phyloP scores from a whole-genome alignment of 2,797 vertebrate species.

The Spondyliosoma cantharus region DNA sequence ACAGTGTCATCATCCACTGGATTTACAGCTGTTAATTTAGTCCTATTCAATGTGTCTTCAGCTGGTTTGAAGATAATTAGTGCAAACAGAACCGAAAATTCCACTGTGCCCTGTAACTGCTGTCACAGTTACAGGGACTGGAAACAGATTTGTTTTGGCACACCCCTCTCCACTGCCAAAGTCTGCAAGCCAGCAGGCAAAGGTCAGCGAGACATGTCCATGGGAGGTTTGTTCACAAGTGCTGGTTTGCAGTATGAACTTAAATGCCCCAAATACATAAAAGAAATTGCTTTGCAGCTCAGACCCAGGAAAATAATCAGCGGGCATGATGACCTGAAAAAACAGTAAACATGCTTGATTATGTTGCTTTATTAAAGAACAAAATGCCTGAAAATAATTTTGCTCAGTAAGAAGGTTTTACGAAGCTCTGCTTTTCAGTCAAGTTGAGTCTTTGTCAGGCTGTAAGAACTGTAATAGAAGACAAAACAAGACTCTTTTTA shows the following conservation, averaged over 20 bases:
- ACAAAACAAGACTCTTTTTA: not conserved
- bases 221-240: slow-evolving; percentile 9
- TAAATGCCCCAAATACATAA: slow-evolving; percentile 3
- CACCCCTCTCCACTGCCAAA: slow-evolving; percentile 6
- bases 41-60: not conserved
- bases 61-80: not conserved
- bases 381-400: not conserved
- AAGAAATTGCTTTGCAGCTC: not conserved
- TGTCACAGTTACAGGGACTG: not conserved
- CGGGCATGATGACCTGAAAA: not conserved
- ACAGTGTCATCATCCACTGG: not conserved
- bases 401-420: not conserved
- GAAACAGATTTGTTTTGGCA: slow-evolving; percentile 24
- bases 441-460: not conserved
- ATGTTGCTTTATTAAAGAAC: not conserved
- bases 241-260: not conserved
- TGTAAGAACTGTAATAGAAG: not conserved
- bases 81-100: not conserved
- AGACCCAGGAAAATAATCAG: not conserved
- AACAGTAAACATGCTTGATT: not conserved
- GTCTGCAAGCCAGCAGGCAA: slow-evolving; percentile 4
- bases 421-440: slow-evolving; percentile 1
- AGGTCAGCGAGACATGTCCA: slow-evolving; percentile 29
- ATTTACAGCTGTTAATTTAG: not conserved
- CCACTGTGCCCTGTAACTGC: not conserved